Evolutionary conservation across 2,113 vertebrate species (phyloP).

Genomic region (Neofelis nebulosa): DNA sequence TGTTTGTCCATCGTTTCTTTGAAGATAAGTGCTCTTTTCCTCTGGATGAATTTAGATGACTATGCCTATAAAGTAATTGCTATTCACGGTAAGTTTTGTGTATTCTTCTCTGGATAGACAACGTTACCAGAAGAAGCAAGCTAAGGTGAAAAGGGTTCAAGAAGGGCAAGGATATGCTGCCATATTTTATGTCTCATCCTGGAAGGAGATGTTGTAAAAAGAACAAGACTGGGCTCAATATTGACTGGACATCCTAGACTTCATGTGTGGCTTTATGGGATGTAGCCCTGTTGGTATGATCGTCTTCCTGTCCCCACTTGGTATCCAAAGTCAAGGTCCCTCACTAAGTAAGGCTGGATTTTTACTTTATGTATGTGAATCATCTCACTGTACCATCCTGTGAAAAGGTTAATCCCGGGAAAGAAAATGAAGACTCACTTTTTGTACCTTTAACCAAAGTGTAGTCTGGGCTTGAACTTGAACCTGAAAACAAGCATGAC

Average conservation of each 20-base stretch:
- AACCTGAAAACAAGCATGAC: neutral
- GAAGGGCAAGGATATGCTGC: neutral
- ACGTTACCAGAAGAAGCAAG: neutral
- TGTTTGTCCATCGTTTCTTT: neutral
- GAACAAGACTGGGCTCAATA: neutral
- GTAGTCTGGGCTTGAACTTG: neutral
- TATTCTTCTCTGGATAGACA: neutral
- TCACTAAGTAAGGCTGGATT: neutral
- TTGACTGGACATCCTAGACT: neutral
- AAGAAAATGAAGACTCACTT: neutral
- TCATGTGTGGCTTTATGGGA: rapidly evolving
- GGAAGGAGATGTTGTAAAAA: neutral
- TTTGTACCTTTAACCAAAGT: neutral
- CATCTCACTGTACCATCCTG: neutral
- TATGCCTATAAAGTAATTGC: neutral
- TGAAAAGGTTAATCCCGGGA: neutral
- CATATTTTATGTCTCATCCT: neutral
- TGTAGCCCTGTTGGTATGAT: neutral
- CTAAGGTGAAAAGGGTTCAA: neutral
- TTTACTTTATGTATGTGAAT: neutral
- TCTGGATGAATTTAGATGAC: neutral
- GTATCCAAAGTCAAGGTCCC: neutral
- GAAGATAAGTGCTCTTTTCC: neutral
- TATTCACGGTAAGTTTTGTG: neutral
- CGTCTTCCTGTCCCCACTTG: neutral